A percentile compares a stretch with the other conserved stretches of the same genome.
phyloP scores from a whole-genome alignment of 2,797 vertebrate species.

The Fundulus diaphanus region DNA sequence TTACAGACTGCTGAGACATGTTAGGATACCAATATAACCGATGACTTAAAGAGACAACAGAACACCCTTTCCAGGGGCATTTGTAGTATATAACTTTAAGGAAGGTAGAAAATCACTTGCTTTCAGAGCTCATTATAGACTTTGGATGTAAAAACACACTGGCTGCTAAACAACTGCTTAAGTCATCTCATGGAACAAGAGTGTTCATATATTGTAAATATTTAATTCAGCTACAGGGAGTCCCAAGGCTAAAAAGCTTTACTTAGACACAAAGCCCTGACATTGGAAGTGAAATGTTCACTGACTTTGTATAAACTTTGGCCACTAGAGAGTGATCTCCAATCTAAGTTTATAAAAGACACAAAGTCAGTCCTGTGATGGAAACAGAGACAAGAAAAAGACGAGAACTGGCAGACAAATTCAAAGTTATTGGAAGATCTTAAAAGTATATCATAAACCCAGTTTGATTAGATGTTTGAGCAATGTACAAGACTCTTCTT shows the following conservation, averaged over 20 bases:
- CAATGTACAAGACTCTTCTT: neutral
- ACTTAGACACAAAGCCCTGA: slow-evolving; percentile 48
- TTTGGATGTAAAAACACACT: slow-evolving; percentile 13
- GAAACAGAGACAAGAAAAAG: slow-evolving; percentile 28
- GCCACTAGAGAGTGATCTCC: slow-evolving; percentile 62
- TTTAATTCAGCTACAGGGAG: slow-evolving; percentile 33
- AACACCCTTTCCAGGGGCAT: neutral
- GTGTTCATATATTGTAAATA: slow-evolving; percentile 39
- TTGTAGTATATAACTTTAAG: neutral
- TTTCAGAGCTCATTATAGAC: neutral
- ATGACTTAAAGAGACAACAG: neutral
- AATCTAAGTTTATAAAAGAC: slow-evolving; percentile 71
- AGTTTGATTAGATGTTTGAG: slow-evolving; percentile 25
- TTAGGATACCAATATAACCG: neutral
- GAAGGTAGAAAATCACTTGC: neutral
- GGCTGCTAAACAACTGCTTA: neutral
- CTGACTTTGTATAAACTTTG: slow-evolving; percentile 64
- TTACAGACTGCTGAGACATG: slow-evolving; percentile 9
- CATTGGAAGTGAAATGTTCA: slow-evolving; percentile 64
- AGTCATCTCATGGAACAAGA: slow-evolving; percentile 14
- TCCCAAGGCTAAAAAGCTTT: slow-evolving; percentile 46
- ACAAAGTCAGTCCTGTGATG: slow-evolving; percentile 63
- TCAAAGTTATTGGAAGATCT: slow-evolving; percentile 32
- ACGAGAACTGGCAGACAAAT: slow-evolving; percentile 42
- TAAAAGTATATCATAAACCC: slow-evolving; percentile 9